Base-by-base conservation (phyloP, 2,113 vertebrate species). In the Epinephelus cyanopodus region DNA sequence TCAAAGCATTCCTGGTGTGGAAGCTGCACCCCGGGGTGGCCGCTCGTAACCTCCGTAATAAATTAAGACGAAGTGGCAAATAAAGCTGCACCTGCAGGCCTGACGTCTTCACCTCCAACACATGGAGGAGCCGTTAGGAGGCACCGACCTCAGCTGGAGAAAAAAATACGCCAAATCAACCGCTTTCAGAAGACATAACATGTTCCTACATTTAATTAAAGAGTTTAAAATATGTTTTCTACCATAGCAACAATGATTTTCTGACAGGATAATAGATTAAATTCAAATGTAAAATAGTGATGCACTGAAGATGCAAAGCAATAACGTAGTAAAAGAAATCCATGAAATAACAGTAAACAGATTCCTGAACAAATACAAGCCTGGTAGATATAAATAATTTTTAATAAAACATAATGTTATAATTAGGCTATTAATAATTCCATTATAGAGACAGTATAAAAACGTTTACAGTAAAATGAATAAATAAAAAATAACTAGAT, bases 1-100 rank as follows among this genome's bases (percentile, higher is more conserved):
- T 98, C 96, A 99, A 97, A 98, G 97, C 97, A 97, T 98, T 98
- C 96, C 90, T 95, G 77, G 6, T 0, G 57, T 76, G 94, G 88
- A 93, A 88, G 77, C 86, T 77, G 95, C 92, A 79, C 93, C 93
- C 82, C 52, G 90, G 94, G 95, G 94, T 95, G 94, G 93, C 92
- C 83, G 88, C 82, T 92, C 89, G 82, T 96, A 95, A 96, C 95
- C 94, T 78, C 71, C 60, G 83, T 90, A 92, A 95, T 97, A 97
- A 96, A 97, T 97, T 96, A 93, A 86, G 78, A 87, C 82, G 86
- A 67, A 84, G 89, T 89, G 87, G 87, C 80, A 82, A 89, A 89
- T 92, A 90, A 86, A 93, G 92, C 86, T 94, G 95, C 96, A 97
- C 92, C 96, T 98, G 97, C 93, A 87, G 74, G 64, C 64, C 91